Evolutionary conservation across 2,113 vertebrate species (phyloP), one percentile per base, ranked within the genome.

Genomic region (Orthonyx spaldingii): DNA sequence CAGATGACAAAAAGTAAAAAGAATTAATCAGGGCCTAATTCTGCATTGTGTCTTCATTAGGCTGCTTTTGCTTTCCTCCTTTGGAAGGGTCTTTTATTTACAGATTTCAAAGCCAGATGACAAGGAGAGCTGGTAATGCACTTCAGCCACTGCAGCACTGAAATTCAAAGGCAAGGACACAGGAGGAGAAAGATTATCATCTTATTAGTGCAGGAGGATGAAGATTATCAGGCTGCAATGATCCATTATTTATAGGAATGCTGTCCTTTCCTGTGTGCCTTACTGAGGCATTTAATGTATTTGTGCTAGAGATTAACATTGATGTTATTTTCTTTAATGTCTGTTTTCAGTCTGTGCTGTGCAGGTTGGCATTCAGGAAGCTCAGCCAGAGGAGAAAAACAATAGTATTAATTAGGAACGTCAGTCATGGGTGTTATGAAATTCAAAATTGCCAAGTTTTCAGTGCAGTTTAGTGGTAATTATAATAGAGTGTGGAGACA

Each of bases 321-420:
- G 94, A 93, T 90, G 95, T 87, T 97, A 75, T 95, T 97, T 94
- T 82, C 93, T 96, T 97, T 96, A 97, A 96, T 95, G 97, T 94
- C 96, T 97, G 96, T 89, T 97, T 97, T 97, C 94, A 95, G 96
- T 72, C 86, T 93, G 41, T 91, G 92, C 87, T 56, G 4, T 89
- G 92, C 92, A 83, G 96, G 96, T 92, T 97, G 96, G 91, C 77
- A 85, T 97, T 97, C 88, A 94, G 96, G 93, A 97, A 96, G 87
- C 89, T 91, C 96, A 97, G 96, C 94, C 96, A 96, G 97, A 97
- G 96, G 95, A 97, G 97, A 82, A 86, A 95, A 97, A 96, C 96
- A 97, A 97, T 97, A 94, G 94, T 96, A 96, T 97, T 98, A 97
- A 98, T 98, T 98, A 98, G 96, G 91, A 87, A 91, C 72, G 96